Evolutionary conservation across 2,797 vertebrate genomes (phyloP).

Genomic region (Sebastes reedi): DNA sequence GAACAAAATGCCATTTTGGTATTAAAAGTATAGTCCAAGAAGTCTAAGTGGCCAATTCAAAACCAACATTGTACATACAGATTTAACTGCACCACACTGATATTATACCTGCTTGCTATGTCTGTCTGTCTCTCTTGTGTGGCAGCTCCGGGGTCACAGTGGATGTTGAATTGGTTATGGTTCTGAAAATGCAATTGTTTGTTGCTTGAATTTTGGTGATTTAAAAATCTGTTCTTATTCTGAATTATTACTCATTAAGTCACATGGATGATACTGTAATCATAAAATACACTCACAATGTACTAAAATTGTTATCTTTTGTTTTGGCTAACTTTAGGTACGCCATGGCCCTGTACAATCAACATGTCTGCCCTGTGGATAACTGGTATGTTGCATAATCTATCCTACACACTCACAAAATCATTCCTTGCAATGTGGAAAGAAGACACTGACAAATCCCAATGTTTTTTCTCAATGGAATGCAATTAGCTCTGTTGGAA

Average conservation of each 20-base stretch:
- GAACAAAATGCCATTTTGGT: neutral
- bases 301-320: neutral
- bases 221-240: neutral
- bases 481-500: neutral
- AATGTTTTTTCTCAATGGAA: neutral
- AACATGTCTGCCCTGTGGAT: constrained; percentile 86
- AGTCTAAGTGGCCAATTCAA: neutral
- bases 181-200: neutral
- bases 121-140: neutral
- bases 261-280: neutral
- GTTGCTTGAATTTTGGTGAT: neutral
- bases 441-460: no score
- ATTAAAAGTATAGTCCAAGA: neutral
- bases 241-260: neutral
- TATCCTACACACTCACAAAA: neutral
- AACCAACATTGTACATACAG: neutral
- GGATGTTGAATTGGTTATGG: neutral
- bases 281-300: neutral
- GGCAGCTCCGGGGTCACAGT: neutral
- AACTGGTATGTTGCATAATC: constrained; percentile 79
- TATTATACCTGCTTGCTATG: neutral
- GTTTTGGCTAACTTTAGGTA: constrained; percentile 73
- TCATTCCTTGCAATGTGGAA: neutral
- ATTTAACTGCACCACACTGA: neutral
- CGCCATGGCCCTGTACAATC: constrained; percentile 87